Evolutionary conservation across 2,113 vertebrate genomes (phyloP).

Genomic region (Sterna hirundo): DNA sequence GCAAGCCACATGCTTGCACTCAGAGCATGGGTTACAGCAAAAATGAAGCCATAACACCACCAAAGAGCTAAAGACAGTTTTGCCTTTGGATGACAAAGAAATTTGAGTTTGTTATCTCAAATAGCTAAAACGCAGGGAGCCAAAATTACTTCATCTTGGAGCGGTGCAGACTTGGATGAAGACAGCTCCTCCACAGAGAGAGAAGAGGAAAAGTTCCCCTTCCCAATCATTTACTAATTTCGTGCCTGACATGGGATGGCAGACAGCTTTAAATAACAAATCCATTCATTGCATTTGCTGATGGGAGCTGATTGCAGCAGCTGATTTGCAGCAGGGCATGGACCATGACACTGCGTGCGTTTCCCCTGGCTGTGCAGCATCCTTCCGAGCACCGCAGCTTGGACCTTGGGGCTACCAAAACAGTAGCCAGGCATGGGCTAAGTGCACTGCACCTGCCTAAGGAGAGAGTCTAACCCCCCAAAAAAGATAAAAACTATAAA

Average conservation of each 20-base stretch:
- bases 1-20: neutral
- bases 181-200: neutral
- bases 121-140: neutral
- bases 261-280: neutral
- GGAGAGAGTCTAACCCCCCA: accelerated
- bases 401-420: neutral
- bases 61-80: neutral
- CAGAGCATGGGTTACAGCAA: neutral
- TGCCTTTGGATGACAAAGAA: neutral
- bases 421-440: neutral
- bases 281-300: neutral
- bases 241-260: neutral
- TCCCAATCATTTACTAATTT: neutral
- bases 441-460: neutral
- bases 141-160: conserved; percentile 30
- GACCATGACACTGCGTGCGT: neutral
- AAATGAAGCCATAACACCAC: neutral
- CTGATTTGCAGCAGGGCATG: neutral
- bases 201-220: neutral
- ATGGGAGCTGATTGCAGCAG: neutral
- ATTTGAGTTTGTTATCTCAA: neutral
- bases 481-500: neutral
- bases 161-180: neutral
- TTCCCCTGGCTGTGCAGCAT: neutral
- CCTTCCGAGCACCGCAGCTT: neutral